Conservation (phyloP, 2,888 invertebrate species). For the Electrophaes corylata region DNA sequence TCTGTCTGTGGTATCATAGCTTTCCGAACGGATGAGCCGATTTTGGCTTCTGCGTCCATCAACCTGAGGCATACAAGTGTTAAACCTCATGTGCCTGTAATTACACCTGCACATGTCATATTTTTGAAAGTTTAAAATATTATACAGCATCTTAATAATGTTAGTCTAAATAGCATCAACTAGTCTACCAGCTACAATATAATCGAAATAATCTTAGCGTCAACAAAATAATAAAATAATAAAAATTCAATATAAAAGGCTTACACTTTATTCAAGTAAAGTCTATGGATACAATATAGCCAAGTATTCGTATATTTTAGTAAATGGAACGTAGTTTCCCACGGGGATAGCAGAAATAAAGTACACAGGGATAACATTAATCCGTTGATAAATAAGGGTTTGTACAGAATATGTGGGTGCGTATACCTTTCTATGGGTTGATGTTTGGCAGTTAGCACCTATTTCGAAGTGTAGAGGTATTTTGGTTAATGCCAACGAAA, state of each 20-base stretch:
- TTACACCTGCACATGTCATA: too few species aligned
- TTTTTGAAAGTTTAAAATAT: too few species aligned
- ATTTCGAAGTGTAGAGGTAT: slow-evolving; percentile 24
- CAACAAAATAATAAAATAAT: background rate
- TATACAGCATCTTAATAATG: too few species aligned
- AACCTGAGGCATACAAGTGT: too few species aligned
- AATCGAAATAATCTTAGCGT: too few species aligned
- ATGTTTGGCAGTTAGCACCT: slow-evolving; percentile 25
- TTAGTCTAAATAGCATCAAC: too few species aligned
- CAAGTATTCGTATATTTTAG: slow-evolving; percentile 26
- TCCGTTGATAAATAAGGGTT: slow-evolving; percentile 70
- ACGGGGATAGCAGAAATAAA: slow-evolving; percentile 71
- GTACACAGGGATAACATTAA: slow-evolving; percentile 69
- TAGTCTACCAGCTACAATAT: too few species aligned
- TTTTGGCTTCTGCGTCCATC: too few species aligned
- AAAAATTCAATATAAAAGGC: background rate
- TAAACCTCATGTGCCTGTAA: too few species aligned
- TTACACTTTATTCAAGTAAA: slow-evolving; percentile 16
- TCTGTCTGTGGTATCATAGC: too few species aligned
- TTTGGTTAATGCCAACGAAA: too few species aligned
- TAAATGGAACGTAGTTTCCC: slow-evolving; percentile 64
- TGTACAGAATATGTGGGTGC: slow-evolving; percentile 43
- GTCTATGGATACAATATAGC: slow-evolving; percentile 3
- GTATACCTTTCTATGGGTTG: slow-evolving; percentile 11
- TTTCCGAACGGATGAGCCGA: too few species aligned